Conservation (phyloP, 2,113 vertebrate species). For the Erinaceus europaeus region DNA sequence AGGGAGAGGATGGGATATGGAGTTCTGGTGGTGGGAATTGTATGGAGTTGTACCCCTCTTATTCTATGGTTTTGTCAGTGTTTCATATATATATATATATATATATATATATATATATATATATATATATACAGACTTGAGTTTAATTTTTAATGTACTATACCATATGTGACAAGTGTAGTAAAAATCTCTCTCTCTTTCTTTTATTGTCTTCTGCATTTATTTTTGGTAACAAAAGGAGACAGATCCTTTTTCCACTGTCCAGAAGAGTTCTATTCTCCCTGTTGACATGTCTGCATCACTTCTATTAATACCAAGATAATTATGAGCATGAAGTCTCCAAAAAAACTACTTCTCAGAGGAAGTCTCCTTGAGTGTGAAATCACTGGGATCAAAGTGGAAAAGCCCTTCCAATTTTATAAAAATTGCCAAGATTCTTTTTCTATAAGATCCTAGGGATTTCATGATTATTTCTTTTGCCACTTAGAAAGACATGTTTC, state of each 20-base stretch:
- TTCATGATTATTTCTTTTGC: not conserved
- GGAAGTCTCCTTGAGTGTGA: conserved; percentile 56
- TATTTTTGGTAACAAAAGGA: conserved; percentile 64
- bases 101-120: no score
- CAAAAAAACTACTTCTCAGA: conserved; percentile 54
- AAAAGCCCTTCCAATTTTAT: conserved; percentile 15
- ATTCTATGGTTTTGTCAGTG: no score
- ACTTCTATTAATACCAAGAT: conserved; percentile 27
- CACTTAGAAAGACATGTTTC: not conserved
- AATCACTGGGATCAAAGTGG: conserved; percentile 57
- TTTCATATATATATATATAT: no score
- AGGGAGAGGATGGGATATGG: no score
- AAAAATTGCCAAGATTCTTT: conserved; percentile 30
- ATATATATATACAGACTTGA: no score
- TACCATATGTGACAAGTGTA: conserved; percentile 36
- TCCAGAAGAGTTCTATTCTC: conserved; percentile 35
- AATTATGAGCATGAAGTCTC: conserved; percentile 6
- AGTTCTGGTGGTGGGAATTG: no score
- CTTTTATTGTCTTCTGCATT: conserved; percentile 54
- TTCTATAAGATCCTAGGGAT: not conserved
- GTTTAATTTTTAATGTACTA: conserved; percentile 46
- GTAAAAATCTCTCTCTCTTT: conserved; percentile 46
- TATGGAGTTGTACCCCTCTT: no score
- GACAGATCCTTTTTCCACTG: conserved; percentile 34
- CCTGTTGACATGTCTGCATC: conserved; percentile 29